These are phyloP conservation scores for Amazona vittata DNA, from an alignment of 2,113 vertebrate species.

Conservation along the genomic window DNA sequence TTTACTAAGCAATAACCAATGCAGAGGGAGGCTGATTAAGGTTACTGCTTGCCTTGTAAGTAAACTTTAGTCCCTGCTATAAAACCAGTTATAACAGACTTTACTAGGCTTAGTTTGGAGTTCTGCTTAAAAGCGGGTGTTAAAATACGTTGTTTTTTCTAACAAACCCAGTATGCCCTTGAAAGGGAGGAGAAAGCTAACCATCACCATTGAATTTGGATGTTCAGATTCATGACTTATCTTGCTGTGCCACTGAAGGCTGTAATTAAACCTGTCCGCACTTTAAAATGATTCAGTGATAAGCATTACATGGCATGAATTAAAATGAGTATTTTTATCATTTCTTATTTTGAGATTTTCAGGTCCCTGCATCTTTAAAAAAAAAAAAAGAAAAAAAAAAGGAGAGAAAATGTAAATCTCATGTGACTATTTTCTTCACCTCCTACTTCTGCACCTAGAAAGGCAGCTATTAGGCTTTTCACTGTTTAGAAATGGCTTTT, in stretches of 20 bases:
- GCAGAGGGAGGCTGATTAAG: background rate
- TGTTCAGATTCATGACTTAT: background rate
- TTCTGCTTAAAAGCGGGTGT: background rate
- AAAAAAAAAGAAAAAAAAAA: background rate
- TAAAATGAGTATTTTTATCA: background rate
- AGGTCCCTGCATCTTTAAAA: background rate
- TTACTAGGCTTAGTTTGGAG: background rate
- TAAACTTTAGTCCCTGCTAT: background rate
- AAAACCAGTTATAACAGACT: background rate
- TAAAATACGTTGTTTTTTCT: background rate
- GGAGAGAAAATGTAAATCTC: background rate
- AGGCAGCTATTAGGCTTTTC: slow-evolving; percentile 1
- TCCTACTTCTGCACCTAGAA: background rate
- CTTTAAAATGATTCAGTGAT: background rate
- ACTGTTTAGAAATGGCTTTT: background rate
- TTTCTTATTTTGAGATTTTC: background rate
- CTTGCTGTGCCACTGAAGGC: background rate
- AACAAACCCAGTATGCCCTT: background rate
- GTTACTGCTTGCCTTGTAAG: background rate
- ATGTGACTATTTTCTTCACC: background rate
- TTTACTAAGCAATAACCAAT: background rate
- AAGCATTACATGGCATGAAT: background rate
- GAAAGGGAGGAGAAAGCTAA: background rate
- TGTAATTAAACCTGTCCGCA: background rate
- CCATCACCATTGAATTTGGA: background rate